Conservation (phyloP, 2,113 vertebrate species). For the Podarcis cretensis region DNA sequence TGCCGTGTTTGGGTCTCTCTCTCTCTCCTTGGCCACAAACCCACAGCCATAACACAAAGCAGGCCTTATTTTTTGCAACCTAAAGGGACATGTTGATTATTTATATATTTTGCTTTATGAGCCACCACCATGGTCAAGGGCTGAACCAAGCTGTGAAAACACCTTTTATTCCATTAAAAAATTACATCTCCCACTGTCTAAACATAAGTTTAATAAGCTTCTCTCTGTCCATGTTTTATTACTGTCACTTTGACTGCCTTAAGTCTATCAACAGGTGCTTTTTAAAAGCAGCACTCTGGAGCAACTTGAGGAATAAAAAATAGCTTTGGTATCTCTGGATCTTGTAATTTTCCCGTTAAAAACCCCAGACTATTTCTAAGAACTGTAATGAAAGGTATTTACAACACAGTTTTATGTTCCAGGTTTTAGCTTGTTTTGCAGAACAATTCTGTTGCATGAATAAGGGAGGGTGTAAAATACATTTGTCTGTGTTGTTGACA, state of each 20-base stretch:
- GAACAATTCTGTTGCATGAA: constrained; percentile 45
- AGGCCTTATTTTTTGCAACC: constrained; percentile 53
- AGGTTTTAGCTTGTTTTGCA: constrained; percentile 40
- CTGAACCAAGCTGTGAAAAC: constrained; percentile 64
- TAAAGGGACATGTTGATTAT: constrained; percentile 54
- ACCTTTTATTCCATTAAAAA: constrained; percentile 43
- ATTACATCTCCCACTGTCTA: constrained; percentile 1
- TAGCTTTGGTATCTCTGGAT: constrained; percentile 26
- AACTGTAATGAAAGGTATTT: constrained; percentile 44
- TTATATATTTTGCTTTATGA: constrained; percentile 58
- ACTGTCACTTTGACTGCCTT: constrained; percentile 29
- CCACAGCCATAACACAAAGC: constrained; percentile 43
- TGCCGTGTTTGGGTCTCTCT: background rate
- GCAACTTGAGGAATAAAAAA: constrained; percentile 43
- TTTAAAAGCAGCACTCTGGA: constrained; percentile 12
- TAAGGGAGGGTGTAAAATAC: constrained; percentile 47
- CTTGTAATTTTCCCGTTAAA: background rate
- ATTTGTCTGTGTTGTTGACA: constrained; percentile 12
- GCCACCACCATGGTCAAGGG: constrained; percentile 46
- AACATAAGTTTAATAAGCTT: constrained; percentile 55
- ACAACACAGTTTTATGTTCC: constrained; percentile 18
- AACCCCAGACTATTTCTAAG: background rate
- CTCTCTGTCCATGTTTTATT: constrained; percentile 44
- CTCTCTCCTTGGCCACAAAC: constrained; percentile 13
- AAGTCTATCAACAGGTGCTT: constrained; percentile 29